Conservation (phyloP, 2,888 invertebrate genomes). For the Azorinus chamasolen region DNA sequence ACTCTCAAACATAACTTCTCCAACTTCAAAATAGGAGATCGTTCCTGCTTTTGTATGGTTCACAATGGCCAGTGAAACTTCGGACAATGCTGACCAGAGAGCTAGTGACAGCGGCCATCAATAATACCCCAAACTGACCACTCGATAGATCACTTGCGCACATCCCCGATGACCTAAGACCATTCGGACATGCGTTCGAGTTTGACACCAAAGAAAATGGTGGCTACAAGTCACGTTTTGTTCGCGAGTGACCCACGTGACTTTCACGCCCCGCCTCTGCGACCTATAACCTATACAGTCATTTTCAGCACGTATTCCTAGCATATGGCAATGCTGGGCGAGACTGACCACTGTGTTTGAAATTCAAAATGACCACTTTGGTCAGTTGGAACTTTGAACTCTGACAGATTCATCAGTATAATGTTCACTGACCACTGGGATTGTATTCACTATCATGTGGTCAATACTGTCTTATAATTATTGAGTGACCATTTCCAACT, state of each 20-base stretch:
- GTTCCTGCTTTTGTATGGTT: not conserved
- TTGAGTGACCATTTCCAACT: not conserved
- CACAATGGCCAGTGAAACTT: not conserved
- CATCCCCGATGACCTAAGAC: not conserved
- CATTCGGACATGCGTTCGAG: not conserved
- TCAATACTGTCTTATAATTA: too few species aligned
- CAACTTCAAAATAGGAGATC: not conserved
- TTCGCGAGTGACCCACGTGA: constrained; percentile 9
- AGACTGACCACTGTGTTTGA: not conserved
- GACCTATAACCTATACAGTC: too few species aligned
- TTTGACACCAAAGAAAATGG: not conserved
- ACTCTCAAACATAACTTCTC: constrained; percentile 1
- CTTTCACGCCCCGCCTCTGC: not conserved
- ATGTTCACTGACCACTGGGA: constrained; percentile 4
- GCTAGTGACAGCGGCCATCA: not conserved
- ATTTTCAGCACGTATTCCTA: too few species aligned
- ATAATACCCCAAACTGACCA: constrained; percentile 7
- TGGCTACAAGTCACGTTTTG: too few species aligned
- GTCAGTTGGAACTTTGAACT: constrained; percentile 2
- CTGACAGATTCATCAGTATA: constrained; percentile 6
- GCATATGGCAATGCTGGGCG: not conserved
- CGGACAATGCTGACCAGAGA: not conserved
- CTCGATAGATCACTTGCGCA: not conserved
- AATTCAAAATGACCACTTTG: constrained; percentile 5
- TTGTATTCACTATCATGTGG: not conserved